Evolutionary conservation across 2,888 invertebrate species (phyloP).

Genomic region (Parnassius smintheus): DNA sequence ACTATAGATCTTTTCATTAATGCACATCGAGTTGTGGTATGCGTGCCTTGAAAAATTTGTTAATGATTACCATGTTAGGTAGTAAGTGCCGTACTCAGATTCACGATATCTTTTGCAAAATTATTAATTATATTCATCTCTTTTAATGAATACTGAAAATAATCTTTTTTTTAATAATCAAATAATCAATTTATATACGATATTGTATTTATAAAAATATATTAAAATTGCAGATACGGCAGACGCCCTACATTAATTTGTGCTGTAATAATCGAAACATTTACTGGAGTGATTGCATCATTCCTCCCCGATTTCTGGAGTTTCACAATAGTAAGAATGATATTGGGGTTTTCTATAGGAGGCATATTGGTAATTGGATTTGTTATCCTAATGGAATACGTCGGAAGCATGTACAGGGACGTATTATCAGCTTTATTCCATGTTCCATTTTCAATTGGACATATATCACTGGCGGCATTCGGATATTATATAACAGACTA

Average conservation of each 20-base stretch:
- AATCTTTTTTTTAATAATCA: no score
- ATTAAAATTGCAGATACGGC: slow-evolving; percentile 81
- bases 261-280: slow-evolving; percentile 85
- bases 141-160: no score
- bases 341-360: slow-evolving; percentile 87
- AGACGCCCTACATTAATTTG: slow-evolving; percentile 85
- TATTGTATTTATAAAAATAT: no score
- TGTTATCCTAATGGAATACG: slow-evolving; percentile 83
- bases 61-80: no score
- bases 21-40: no score
- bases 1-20: no score
- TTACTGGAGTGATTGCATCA: slow-evolving; percentile 84
- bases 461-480: slow-evolving; percentile 81
- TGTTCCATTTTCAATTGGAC: slow-evolving; percentile 84
- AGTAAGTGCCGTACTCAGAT: no score
- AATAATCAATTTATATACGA: no score
- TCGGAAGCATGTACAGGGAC: slow-evolving; percentile 77
- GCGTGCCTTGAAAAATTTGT: no score
- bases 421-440: slow-evolving; percentile 83
- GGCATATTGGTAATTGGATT: slow-evolving; percentile 85
- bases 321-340: slow-evolving; percentile 84
- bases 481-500: slow-evolving; percentile 84
- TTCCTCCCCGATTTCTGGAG: slow-evolving; percentile 83
- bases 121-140: no score
- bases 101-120: no score